phyloP scores from a whole-genome alignment of 2,113 vertebrate species.

The Xenopus laevis region DNA sequence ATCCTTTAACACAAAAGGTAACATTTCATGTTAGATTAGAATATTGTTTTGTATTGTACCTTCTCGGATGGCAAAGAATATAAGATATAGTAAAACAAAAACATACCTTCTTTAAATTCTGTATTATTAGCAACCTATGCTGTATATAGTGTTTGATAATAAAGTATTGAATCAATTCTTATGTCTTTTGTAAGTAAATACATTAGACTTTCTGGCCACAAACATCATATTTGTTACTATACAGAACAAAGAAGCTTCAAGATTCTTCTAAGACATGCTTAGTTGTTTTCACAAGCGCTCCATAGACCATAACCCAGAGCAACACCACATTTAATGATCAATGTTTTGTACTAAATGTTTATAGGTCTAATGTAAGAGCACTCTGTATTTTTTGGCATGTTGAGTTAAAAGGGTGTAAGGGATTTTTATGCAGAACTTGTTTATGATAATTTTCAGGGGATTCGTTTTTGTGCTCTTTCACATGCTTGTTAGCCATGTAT shows the following conservation, averaged over 20 bases:
- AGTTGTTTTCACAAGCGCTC: conserved; percentile 53
- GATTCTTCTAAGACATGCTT: conserved; percentile 50
- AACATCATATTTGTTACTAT: conserved; percentile 70
- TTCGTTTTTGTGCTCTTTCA: conserved; percentile 59
- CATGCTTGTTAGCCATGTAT: conserved; percentile 69
- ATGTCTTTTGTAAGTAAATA: conserved; percentile 96
- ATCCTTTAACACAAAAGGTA: conserved; percentile 94
- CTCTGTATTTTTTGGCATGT: conserved; percentile 64
- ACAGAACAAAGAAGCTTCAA: conserved; percentile 64
- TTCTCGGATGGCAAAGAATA: conserved; percentile 86
- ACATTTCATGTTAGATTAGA: conserved; percentile 93
- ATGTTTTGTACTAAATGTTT: conserved; percentile 69
- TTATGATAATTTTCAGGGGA: conserved; percentile 49
- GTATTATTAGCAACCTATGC: conserved; percentile 87
- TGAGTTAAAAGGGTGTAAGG: conserved; percentile 63
- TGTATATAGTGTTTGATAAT: conserved; percentile 99
- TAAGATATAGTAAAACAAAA: conserved; percentile 66
- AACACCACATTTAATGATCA: conserved; percentile 62
- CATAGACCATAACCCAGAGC: conserved; percentile 59
- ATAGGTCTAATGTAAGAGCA: conserved; percentile 64
- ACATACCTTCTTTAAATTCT: conserved; percentile 77
- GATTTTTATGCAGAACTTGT: conserved; percentile 49
- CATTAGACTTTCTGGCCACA: conserved; percentile 87
- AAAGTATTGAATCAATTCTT: conserved; percentile 99
- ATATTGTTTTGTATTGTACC: conserved; percentile 95